These are phyloP conservation scores for Drosophila nigricruria DNA, from an alignment of 2,888 invertebrate genomes.

Conservation along the genomic window DNA sequence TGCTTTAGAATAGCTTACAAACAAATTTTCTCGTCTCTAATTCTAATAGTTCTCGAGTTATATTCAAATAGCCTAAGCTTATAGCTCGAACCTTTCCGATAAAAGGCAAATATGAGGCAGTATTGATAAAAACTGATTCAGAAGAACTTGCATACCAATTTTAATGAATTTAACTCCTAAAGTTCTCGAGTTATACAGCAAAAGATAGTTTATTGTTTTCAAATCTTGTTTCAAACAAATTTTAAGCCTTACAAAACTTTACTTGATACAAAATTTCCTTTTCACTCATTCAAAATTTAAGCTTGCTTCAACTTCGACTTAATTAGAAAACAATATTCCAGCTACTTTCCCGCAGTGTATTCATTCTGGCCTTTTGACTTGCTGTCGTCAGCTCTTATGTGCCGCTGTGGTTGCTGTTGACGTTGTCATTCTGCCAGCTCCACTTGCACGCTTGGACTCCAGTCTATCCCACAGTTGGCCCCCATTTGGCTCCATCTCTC, in stretches of 20 bases:
- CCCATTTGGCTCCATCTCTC: background rate
- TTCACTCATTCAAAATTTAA: background rate
- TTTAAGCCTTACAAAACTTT: too few relatives aligned
- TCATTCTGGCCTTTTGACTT: constrained; percentile 62
- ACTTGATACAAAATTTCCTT: too few relatives aligned
- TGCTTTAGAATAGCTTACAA: background rate
- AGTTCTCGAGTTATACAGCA: background rate
- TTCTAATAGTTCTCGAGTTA: background rate
- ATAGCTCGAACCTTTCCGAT: too few relatives aligned
- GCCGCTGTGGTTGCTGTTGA: constrained; percentile 24
- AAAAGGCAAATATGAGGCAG: background rate
- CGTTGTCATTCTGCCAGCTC: constrained; percentile 13
- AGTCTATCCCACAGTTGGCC: background rate
- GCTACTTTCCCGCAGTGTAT: constrained; percentile 54
- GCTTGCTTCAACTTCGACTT: background rate
- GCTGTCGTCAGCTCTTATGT: constrained; percentile 57
- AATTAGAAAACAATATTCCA: background rate
- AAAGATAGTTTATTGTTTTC: background rate
- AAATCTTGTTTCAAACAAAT: background rate
- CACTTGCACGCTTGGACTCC: constrained; percentile 7
- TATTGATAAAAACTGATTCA: background rate
- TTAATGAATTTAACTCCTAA: background rate
- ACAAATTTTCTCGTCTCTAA: background rate
- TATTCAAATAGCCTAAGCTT: too few relatives aligned
- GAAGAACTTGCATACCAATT: background rate